These are phyloP conservation scores for Lycia hirtaria DNA, from an alignment of 2,888 invertebrate genomes.

Conservation along the genomic window DNA sequence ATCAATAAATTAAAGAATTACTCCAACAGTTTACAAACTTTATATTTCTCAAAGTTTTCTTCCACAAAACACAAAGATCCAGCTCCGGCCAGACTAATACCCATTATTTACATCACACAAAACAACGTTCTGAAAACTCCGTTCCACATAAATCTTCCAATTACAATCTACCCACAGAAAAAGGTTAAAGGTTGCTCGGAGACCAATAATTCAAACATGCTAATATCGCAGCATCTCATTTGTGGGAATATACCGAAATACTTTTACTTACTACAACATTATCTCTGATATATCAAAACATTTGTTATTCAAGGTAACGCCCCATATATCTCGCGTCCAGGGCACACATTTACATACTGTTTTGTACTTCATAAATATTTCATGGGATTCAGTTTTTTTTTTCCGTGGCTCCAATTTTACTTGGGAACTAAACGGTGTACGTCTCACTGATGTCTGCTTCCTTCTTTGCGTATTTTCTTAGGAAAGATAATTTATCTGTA, in stretches of 20 bases:
- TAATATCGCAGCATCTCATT: conserved; percentile 26
- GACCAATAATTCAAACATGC: conserved; percentile 29
- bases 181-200: conserved; percentile 12
- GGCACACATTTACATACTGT: conserved; percentile 36
- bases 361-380: conserved; percentile 40
- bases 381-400: conserved; percentile 38
- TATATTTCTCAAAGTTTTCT: neutral
- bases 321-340: conserved; percentile 39
- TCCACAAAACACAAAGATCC: neutral
- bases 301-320: conserved; percentile 38
- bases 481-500: too few species aligned
- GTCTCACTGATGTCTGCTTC: neutral
- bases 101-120: conserved; percentile 1
- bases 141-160: conserved; percentile 8
- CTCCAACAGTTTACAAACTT: too few species aligned
- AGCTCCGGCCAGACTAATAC: neutral
- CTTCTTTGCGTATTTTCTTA: too few species aligned
- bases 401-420: conserved; percentile 20
- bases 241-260: conserved; percentile 20
- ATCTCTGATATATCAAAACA: conserved; percentile 30
- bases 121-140: neutral
- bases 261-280: conserved; percentile 27
- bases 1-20: too few species aligned
- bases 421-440: conserved; percentile 3
- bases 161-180: conserved; percentile 1